Conservation (phyloP, 1,140 invertebrate genomes). For the Ceratina japonica region DNA sequence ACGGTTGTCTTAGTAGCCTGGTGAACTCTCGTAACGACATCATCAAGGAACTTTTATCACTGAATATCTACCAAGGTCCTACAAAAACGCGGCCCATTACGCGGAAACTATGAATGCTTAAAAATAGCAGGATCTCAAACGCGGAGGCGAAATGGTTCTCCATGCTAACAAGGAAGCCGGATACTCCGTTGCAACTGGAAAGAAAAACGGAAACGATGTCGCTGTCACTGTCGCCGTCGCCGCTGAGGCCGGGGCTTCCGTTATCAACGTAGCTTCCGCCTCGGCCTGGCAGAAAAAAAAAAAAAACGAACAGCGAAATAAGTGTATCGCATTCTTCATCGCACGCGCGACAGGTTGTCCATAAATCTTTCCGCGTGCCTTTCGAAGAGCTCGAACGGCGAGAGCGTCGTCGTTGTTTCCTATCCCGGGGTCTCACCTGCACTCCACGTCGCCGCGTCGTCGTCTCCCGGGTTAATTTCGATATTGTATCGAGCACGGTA, state of each 20-base stretch:
- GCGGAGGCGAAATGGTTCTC: too few species aligned
- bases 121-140: too few species aligned
- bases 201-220: background rate
- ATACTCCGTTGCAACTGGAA: background rate
- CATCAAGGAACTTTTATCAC: too few species aligned
- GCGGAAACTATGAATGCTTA: too few species aligned
- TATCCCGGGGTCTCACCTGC: background rate
- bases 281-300: background rate
- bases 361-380: slow-evolving; percentile 13
- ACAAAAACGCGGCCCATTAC: too few species aligned
- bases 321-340: slow-evolving; percentile 21
- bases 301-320: slow-evolving; percentile 5
- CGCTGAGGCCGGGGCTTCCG: background rate
- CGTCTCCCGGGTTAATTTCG: slow-evolving; percentile 27
- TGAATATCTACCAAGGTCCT: too few species aligned
- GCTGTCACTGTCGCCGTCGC: background rate
- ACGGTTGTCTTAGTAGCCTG: too few species aligned
- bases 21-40: too few species aligned
- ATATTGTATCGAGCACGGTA: slow-evolving; percentile 16
- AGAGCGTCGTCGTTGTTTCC: background rate
- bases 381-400: background rate
- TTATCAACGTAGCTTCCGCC: slow-evolving; percentile 14
- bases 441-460: background rate
- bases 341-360: slow-evolving; percentile 22
- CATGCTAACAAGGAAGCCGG: background rate